These are phyloP conservation scores for Mythimna ferrago DNA, from an alignment of 2,888 invertebrate genomes.

Conservation along the genomic window DNA sequence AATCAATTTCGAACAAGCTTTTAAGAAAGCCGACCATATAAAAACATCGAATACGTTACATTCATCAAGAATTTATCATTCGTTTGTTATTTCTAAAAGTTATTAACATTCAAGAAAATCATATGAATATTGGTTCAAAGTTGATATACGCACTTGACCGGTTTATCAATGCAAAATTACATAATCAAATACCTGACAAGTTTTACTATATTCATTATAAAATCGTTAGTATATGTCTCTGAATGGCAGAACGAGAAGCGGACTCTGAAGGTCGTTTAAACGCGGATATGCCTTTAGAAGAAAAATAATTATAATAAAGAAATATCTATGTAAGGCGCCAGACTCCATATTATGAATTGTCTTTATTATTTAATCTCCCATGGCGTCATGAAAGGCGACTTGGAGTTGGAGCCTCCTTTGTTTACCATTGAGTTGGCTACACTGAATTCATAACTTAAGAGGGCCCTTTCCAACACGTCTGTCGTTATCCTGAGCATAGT, in stretches of 20 bases:
- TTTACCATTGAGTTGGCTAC: not conserved
- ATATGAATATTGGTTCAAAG: slow-evolving; percentile 44
- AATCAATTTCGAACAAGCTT: slow-evolving; percentile 39
- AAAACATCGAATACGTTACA: slow-evolving; percentile 17
- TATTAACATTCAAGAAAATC: slow-evolving; percentile 45
- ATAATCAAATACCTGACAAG: slow-evolving; percentile 54
- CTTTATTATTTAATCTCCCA: slow-evolving; percentile 14
- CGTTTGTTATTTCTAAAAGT: slow-evolving; percentile 31
- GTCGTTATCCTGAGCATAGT: too few relatives aligned
- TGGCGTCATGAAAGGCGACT: not conserved
- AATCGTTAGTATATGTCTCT: slow-evolving; percentile 27
- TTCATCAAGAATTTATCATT: slow-evolving; percentile 33
- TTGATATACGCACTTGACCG: slow-evolving; percentile 52
- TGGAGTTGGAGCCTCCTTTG: slow-evolving; percentile 3
- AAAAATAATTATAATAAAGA: slow-evolving; percentile 40
- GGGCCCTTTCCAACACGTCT: too few relatives aligned
- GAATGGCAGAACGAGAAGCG: slow-evolving; percentile 33
- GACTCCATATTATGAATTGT: slow-evolving; percentile 14
- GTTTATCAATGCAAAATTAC: slow-evolving; percentile 60
- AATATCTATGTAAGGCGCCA: slow-evolving; percentile 26
- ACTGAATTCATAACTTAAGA: not conserved
- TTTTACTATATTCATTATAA: slow-evolving; percentile 34
- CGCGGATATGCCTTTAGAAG: slow-evolving; percentile 43
- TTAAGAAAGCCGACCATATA: slow-evolving; percentile 31
- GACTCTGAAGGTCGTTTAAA: slow-evolving; percentile 35